These are phyloP conservation scores for Epistrophe eligans DNA, from an alignment of 2,888 invertebrate species.

Conservation along the genomic window DNA sequence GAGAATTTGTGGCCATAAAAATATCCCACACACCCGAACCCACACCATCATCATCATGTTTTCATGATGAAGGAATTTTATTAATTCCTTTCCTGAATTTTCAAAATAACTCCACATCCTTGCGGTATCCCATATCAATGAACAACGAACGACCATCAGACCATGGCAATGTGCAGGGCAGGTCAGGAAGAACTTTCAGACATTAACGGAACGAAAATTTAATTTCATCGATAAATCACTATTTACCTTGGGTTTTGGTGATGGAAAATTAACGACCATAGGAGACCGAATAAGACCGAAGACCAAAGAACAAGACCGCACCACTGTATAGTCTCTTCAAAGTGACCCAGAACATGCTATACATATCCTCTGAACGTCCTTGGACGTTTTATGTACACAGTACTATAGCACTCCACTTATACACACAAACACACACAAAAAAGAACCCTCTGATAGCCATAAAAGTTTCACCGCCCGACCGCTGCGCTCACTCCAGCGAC, in stretches of 20 bases:
- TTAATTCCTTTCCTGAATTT: constrained; percentile 45
- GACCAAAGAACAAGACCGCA: constrained; percentile 9
- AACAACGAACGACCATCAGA: background rate
- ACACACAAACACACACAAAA: background rate
- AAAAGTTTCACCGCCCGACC: constrained; percentile 27
- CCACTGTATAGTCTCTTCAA: constrained; percentile 6
- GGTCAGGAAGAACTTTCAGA: constrained; percentile 45
- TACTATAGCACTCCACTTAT: background rate
- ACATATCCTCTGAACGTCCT: background rate
- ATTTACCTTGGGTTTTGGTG: constrained; percentile 57
- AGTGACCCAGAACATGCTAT: constrained; percentile 32
- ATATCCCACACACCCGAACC: constrained; percentile 25
- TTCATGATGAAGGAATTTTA: constrained; percentile 39
- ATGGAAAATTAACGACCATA: constrained; percentile 63
- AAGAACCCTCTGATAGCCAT: constrained; percentile 28
- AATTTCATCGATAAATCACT: constrained; percentile 73
- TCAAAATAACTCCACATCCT: constrained; percentile 29
- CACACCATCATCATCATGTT: background rate
- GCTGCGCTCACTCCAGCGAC: too few species aligned
- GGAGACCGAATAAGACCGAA: constrained; percentile 4
- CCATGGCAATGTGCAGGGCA: background rate
- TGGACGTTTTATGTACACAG: constrained; percentile 22
- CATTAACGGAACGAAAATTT: constrained; percentile 67
- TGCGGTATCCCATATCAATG: constrained; percentile 23
- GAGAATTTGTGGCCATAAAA: constrained; percentile 65